Evolutionary conservation across 2,888 invertebrate genomes (phyloP), one percentile per base, ranked within the genome.

Genomic region (Nebria brevicollis): DNA sequence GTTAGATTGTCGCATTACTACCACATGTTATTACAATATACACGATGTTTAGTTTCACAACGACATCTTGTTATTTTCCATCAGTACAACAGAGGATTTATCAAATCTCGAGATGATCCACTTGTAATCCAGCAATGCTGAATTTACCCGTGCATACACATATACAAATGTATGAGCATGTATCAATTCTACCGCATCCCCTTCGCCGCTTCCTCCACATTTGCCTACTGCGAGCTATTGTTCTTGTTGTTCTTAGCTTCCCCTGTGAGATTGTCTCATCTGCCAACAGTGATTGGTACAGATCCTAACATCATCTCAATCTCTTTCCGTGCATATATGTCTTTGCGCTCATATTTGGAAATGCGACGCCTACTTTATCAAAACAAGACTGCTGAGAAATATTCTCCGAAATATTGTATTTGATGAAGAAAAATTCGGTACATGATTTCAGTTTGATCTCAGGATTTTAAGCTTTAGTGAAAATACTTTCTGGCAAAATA

Each of bases 221-320:
- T 8, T 7, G 8, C 2, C 13, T 54, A 8, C 54, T 6, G 54
- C 54, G 7, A 54, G 54, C 54, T 54, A 54, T 54, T 54, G 54
- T 54, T 54, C 54, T 54, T 54, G 54, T 70, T 70, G 70, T 70
- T 34, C 11, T 20, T 26, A 26, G 26, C 15, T 26, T 26, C 25
- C 70, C 70, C 70, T 70, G 20, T 70, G 70, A 70, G n/a, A 70
- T 70, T 70, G 70, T 70, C 70, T 70, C 70, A 70, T 70, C 70
- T 70, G 70, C 70, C 70, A 34, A 70, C 70, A 70, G 70, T 70
- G 70, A 70, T 70, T 70, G 70, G 70, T 25, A 26, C 34, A 70
- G 70, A 70, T 70, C 70, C 70, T 20, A 70, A 15, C 26, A 70
- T 70, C 70, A 70, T 70, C 70, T 70, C 70, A 70, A 26, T 70